phyloP scores from a whole-genome alignment of 2,797 vertebrate species.

The Cetoscarus ocellatus region DNA sequence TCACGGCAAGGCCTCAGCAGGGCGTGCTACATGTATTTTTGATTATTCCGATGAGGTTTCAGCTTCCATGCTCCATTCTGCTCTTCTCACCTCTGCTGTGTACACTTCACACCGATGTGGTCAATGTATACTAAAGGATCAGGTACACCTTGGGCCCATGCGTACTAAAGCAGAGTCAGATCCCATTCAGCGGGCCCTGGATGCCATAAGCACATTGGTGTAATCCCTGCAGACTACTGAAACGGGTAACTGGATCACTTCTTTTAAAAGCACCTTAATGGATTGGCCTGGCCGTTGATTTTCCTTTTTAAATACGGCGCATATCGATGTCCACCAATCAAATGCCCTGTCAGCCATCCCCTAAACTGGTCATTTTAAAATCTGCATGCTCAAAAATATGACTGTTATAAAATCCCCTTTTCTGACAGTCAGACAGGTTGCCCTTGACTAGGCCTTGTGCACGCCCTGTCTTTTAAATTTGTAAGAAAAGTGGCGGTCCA shows the following conservation, averaged over 20 bases:
- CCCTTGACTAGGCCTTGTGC: conserved; percentile 69
- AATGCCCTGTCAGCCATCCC: conserved; percentile 44
- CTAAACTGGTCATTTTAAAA: conserved; percentile 49
- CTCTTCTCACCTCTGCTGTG: conserved; percentile 17
- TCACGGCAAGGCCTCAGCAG: conserved; percentile 9
- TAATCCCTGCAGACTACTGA: conserved; percentile 88
- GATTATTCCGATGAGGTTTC: neutral
- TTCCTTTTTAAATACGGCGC: conserved; percentile 76
- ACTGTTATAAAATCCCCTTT: conserved; percentile 67
- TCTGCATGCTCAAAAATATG: conserved; percentile 62
- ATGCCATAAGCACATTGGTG: conserved; percentile 88
- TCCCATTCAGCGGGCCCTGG: conserved; percentile 81
- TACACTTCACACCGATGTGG: conserved; percentile 47
- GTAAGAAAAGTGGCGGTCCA: conserved; percentile 47
- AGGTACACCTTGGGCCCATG: conserved; percentile 68
- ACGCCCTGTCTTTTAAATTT: conserved; percentile 39
- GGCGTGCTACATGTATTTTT: neutral
- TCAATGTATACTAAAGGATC: conserved; percentile 66
- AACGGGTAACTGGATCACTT: conserved; percentile 90
- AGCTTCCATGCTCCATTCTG: conserved; percentile 1
- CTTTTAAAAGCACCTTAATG: conserved; percentile 90
- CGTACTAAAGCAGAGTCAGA: conserved; percentile 78
- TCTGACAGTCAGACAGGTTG: conserved; percentile 37
- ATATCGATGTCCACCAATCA: conserved; percentile 76
- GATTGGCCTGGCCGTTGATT: conserved; percentile 84